Conservation (phyloP, 2,888 invertebrate species). For the Aphodius sticticus region DNA sequence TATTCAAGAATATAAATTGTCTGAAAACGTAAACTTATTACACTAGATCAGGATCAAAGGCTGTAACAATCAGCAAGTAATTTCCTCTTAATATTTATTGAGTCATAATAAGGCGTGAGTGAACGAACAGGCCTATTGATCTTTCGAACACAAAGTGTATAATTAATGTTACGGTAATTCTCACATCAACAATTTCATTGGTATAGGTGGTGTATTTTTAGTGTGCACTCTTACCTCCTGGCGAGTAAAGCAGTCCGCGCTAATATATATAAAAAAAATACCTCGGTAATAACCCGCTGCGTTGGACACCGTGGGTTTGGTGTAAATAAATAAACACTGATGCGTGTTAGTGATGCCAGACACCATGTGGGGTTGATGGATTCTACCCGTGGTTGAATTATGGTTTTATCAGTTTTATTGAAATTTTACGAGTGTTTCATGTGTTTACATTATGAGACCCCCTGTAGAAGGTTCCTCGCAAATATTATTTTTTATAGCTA, state of each 20-base stretch:
- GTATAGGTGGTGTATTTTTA: not conserved
- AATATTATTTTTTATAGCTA: too few relatives aligned
- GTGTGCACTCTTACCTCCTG: not conserved
- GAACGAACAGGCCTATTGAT: not conserved
- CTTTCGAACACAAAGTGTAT: not conserved
- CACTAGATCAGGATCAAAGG: not conserved
- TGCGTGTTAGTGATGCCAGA: too few relatives aligned
- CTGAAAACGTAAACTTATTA: slow-evolving; percentile 10
- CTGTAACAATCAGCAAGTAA: not conserved
- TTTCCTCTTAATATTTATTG: not conserved
- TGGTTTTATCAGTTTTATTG: too few relatives aligned
- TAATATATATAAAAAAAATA: too few relatives aligned
- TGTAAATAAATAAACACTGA: too few relatives aligned
- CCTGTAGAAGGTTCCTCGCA: too few relatives aligned
- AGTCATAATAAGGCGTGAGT: not conserved
- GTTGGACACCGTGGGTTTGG: too few relatives aligned
- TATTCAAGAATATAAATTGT: slow-evolving; percentile 19
- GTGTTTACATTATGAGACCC: too few relatives aligned
- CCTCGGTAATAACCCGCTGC: too few relatives aligned
- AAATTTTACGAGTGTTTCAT: too few relatives aligned
- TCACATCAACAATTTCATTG: not conserved
- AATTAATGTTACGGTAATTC: not conserved
- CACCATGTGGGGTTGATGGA: too few relatives aligned
- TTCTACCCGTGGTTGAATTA: too few relatives aligned
- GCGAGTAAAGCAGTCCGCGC: not conserved